Conservation (phyloP, 2,888 invertebrate species). For the Prenolepis imparis region DNA sequence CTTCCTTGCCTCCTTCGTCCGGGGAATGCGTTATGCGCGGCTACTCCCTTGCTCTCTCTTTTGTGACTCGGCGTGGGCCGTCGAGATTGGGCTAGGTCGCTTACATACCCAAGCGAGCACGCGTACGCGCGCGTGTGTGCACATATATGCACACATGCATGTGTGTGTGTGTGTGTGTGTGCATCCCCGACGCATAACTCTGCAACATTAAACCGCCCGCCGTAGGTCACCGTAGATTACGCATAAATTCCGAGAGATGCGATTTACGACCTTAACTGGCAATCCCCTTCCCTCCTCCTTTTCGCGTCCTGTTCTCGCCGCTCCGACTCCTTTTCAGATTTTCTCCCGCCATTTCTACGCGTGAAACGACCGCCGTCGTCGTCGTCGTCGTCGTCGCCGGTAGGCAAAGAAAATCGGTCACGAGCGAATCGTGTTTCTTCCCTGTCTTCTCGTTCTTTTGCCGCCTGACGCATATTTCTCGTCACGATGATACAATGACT, state of each 20-base stretch:
- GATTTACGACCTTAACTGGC: conserved; percentile 74
- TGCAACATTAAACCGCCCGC: conserved; percentile 77
- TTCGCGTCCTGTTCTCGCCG: conserved; percentile 2
- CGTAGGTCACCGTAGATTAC: conserved; percentile 79
- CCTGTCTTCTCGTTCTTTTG: conserved; percentile 9
- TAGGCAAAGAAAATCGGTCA: conserved; percentile 53
- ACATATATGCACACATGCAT: conserved; percentile 19
- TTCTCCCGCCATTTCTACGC: conserved; percentile 33
- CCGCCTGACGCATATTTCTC: conserved; percentile 19
- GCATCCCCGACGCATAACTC: conserved; percentile 72
- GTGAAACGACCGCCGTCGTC: conserved; percentile 1
- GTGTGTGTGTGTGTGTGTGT: conserved; percentile 34
- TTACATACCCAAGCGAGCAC: conserved; percentile 68
- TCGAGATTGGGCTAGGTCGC: conserved; percentile 82
- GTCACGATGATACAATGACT: neutral
- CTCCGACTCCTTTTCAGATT: conserved; percentile 41
- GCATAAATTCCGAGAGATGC: conserved; percentile 79
- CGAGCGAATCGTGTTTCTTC: conserved; percentile 36
- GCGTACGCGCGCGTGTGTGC: conserved; percentile 49
- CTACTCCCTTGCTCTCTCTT: conserved; percentile 76
- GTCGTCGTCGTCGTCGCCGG: conserved; percentile 17
- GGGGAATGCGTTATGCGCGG: conserved; percentile 77
- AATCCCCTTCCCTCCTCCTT: conserved; percentile 41
- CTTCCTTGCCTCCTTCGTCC: conserved; percentile 58
- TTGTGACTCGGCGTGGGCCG: conserved; percentile 75